Evolutionary conservation across 2,888 invertebrate species (phyloP).

Genomic region (Slavum lentiscoides): DNA sequence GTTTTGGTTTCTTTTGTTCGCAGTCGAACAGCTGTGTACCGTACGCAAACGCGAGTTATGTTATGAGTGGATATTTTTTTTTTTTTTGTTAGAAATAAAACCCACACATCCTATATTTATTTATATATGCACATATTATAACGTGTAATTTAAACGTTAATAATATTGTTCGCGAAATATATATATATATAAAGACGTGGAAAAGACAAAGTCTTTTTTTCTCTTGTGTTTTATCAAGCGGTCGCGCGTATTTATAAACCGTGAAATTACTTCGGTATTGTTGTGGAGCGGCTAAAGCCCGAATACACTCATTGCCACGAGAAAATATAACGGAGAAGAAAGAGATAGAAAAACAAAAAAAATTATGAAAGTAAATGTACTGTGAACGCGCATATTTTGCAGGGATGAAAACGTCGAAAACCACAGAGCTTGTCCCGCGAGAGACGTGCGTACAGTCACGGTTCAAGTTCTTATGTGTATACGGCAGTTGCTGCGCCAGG

Average conservation of each 20-base stretch:
- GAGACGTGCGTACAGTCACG: neutral
- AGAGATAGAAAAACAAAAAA: neutral
- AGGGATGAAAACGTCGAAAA: neutral
- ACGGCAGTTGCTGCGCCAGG: too few species aligned
- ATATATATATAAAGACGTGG: too few species aligned
- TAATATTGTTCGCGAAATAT: neutral
- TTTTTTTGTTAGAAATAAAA: neutral
- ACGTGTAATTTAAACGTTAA: neutral
- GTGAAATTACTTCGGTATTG: constrained; percentile 33
- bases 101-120: neutral
- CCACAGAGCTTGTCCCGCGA: neutral
- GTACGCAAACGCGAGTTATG: neutral
- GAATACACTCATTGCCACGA: neutral
- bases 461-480: too few species aligned
- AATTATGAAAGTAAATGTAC: constrained; percentile 29
- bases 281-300: constrained; percentile 1
- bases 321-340: neutral
- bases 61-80: neutral
- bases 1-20: neutral
- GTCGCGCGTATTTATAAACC: constrained; percentile 18
- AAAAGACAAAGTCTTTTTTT: neutral
- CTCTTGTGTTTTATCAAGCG: constrained; percentile 29
- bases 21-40: neutral
- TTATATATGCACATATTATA: neutral
- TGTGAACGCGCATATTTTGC: constrained; percentile 13